Evolutionary conservation across 2,113 vertebrate genomes (phyloP), one percentile per base, ranked within the genome.

Genomic region (Phalacrocorax aristotelis): DNA sequence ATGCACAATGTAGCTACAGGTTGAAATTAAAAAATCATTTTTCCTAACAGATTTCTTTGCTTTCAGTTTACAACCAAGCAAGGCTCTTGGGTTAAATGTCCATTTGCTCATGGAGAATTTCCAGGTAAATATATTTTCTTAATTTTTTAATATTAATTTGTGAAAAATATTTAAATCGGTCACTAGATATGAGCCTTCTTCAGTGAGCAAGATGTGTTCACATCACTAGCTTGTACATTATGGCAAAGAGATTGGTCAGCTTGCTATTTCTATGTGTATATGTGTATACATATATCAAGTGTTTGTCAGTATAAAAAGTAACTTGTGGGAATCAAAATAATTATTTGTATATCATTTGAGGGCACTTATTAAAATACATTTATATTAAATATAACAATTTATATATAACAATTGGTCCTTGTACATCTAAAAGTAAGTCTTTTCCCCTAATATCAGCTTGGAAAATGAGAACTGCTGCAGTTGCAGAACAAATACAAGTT

Each of bases 21-120:
- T 38, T 38, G 38, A 38, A 38, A 38, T 38, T 38, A 10, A 38
- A 38, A 38, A 38, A 38, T 38, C 38, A 38, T 38, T 38, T 38
- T 92, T 85, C 32, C 54, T 95, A 89, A 97, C 26, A 46, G 13
- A 89, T 92, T 94, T 94, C 32, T 96, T 92, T 68, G 55, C 49
- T 98, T 96, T 93, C 90, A 99, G 99, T 99, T 99, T 95, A 97
- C 97, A 52, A 97, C 93, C 44, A 96, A 95, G 29, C 60, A 78
- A 68, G 96, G 95, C 27, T 97, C 96, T 79, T 99, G 98, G 99
- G 97, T 98, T 89, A 98, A 96, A 94, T 99, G 99, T 65, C 99
- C 99, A 10, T 99, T 99, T 97, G 94, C 91, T 40, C 93, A 96
- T 32, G 89, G 96, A 72, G 94, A 95, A 95, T 98, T 98, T 83